Base-by-base conservation (phyloP, 2,888 invertebrate species). In the Lottia scabra region DNA sequence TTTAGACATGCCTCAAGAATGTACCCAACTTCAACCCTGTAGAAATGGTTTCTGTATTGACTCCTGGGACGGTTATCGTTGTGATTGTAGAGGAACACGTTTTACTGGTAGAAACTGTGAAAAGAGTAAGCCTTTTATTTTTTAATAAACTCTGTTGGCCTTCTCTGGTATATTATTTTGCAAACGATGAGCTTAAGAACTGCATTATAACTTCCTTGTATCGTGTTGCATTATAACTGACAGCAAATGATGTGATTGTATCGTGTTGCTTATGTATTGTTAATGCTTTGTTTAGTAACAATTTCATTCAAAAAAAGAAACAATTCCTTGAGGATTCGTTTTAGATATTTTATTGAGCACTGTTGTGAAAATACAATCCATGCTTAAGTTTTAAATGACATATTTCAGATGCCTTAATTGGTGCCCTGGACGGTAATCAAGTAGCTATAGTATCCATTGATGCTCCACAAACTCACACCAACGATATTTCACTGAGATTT, bases 401-500 rank as follows among this genome's bases (percentile, higher is more conserved):
- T 30, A 66, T 74, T 76, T 15, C 81, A 89, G 89, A 75, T 72
- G 85, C 89, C 15, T 80, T 83, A 23, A 80, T 85, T 65, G 86
- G 81, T n/a, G 77, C 81, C 13, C 85, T 87, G 74, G 81, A 87
- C 73, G 88, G 88, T 6, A 48, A 67, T 23, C 62, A 66, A n/a
- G 27, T 27, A 26, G 73, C 65, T 23, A 38, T 65, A 16, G 12
- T 75, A 43, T 66, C 70, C 27, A 72, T 74, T n/a, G 38, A 23
- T 19, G 63, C 67, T 6, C 77, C 81, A n/a, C 65, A 71, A 12
- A 83, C 84, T 8, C 88, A 89, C 78, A 83, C 83, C 8, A 85
- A 89, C 71, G 88, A 89, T 75, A 81, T 89, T 26, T 87, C 87
- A 0, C 75, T 89, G 48, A 81, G 88, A 38, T 89, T 89, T 81